phyloP scores from a whole-genome alignment of 2,797 vertebrate genomes.

The Eospalax fontanierii region DNA sequence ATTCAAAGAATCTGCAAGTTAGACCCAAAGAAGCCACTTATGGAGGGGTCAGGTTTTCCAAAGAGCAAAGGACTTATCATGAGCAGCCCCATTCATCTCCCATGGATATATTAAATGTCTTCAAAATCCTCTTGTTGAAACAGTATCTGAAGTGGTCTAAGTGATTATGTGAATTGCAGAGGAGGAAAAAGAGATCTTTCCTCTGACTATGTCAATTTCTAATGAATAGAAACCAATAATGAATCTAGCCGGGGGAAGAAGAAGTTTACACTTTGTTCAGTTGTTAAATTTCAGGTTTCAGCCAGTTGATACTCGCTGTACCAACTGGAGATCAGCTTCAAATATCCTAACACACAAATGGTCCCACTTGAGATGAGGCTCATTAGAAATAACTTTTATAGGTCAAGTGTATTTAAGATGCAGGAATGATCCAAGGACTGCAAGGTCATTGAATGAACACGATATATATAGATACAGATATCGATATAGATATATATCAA shows the following conservation, averaged over 20 bases:
- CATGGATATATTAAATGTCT: slow-evolving; percentile 72
- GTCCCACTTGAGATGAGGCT: slow-evolving; percentile 5
- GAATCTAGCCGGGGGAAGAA: not conserved
- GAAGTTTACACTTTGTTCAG: not conserved
- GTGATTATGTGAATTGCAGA: slow-evolving; percentile 74
- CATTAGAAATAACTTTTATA: slow-evolving; percentile 59
- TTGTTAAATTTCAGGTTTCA: slow-evolving; percentile 44
- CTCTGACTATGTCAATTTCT: slow-evolving; percentile 40
- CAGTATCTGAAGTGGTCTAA: slow-evolving; percentile 75
- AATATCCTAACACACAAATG: not conserved
- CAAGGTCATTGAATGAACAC: not conserved
- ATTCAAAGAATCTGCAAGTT: slow-evolving; percentile 69
- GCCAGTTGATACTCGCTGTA: not conserved
- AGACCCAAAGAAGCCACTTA: slow-evolving; percentile 79
- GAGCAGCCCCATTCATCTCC: slow-evolving; percentile 55
- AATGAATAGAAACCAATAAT: slow-evolving; percentile 47
- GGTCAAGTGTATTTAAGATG: slow-evolving; percentile 59
- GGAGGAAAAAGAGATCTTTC: slow-evolving; percentile 61
- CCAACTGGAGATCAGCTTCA: not conserved
- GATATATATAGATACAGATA: too few relatives aligned
- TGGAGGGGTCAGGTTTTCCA: slow-evolving; percentile 60
- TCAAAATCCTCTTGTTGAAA: slow-evolving; percentile 80
- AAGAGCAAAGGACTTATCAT: slow-evolving; percentile 66
- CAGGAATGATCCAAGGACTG: not conserved
- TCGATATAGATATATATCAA: too few relatives aligned